phyloP scores from a whole-genome alignment of 1,140 invertebrate genomes.

The Drosophila fuyamai region DNA sequence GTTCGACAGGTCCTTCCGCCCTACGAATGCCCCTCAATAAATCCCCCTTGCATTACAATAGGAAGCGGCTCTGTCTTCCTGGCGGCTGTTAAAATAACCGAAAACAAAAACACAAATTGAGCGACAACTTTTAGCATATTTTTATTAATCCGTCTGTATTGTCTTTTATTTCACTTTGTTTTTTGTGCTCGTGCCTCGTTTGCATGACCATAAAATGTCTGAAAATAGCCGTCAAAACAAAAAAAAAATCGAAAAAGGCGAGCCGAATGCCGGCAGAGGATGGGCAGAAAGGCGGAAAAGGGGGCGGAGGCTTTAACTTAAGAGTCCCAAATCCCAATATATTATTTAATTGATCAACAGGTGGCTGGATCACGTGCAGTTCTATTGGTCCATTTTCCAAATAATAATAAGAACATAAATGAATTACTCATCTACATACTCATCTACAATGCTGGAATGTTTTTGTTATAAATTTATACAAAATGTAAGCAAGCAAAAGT shows the following conservation, averaged over 20 bases:
- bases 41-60: not conserved
- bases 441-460: too few species aligned
- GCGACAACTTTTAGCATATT: slow-evolving; percentile 25
- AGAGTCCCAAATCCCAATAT: not conserved
- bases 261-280: not conserved
- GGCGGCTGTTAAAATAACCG: slow-evolving; percentile 12
- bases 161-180: slow-evolving; percentile 23
- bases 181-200: slow-evolving; percentile 51
- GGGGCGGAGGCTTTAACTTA: not conserved
- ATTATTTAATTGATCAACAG: not conserved
- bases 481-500: too few species aligned
- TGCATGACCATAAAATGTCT: slow-evolving; percentile 58
- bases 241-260: not conserved
- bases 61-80: not conserved
- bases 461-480: too few species aligned
- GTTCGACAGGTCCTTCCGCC: slow-evolving; percentile 39
- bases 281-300: too few species aligned
- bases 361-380: not conserved
- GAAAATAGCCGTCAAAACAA: slow-evolving; percentile 58
- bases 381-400: not conserved
- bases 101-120: slow-evolving; percentile 1
- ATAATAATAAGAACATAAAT: not conserved
- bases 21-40: slow-evolving; percentile 22
- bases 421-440: too few species aligned
- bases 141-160: slow-evolving; percentile 25